phyloP scores from a whole-genome alignment of 2,888 invertebrate genomes.

The Hyalella azteca region DNA sequence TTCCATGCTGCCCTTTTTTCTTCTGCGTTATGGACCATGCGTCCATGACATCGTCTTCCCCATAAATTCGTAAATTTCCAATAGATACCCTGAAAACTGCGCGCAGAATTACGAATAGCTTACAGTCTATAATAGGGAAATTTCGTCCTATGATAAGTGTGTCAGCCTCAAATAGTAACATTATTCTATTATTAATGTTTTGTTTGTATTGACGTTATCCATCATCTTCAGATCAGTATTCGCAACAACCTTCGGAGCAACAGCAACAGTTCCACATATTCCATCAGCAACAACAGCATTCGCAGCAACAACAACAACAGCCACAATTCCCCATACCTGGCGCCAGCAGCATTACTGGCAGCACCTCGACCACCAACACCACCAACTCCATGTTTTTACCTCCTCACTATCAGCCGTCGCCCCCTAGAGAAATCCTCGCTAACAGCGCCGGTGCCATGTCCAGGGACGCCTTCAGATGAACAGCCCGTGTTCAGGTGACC shows the following conservation, averaged over 20 bases:
- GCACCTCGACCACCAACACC: slow-evolving; percentile 39
- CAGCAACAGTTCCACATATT: slow-evolving; percentile 43
- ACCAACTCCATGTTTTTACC: slow-evolving; percentile 19
- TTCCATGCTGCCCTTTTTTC: too few species aligned
- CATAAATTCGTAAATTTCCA: too few species aligned
- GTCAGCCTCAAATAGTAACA: too few species aligned
- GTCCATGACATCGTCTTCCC: too few species aligned
- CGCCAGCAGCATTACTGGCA: neutral
- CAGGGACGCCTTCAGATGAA: slow-evolving; percentile 31
- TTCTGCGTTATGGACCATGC: too few species aligned
- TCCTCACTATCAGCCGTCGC: slow-evolving; percentile 43
- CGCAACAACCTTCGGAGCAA: neutral
- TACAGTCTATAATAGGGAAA: too few species aligned
- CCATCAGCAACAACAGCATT: slow-evolving; percentile 29
- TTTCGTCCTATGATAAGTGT: too few species aligned
- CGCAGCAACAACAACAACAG: slow-evolving; percentile 22
- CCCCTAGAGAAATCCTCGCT: slow-evolving; percentile 35
- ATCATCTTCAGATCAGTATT: neutral
- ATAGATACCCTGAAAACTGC: too few species aligned
- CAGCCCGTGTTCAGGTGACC: too few species aligned
- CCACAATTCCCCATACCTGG: neutral
- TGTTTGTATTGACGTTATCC: too few species aligned
- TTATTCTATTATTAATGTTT: too few species aligned
- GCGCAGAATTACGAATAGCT: too few species aligned
- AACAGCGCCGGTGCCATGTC: neutral